Evolutionary conservation across 2,113 vertebrate species (phyloP).

Genomic region (Hiodon tergisus): DNA sequence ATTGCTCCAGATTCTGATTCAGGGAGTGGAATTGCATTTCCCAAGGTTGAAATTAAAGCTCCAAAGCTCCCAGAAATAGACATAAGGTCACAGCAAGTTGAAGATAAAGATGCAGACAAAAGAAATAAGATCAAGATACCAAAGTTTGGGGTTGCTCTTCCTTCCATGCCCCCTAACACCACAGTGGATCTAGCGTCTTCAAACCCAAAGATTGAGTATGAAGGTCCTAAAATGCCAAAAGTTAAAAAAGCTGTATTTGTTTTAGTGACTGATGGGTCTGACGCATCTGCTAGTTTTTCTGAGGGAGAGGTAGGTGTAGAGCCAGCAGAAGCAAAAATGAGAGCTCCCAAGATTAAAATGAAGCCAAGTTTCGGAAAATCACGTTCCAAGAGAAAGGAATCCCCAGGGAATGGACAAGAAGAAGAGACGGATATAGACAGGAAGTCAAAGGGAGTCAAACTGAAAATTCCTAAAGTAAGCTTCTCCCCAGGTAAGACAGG

Average conservation of each 20-base stretch:
- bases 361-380: conserved; percentile 54
- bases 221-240: conserved; percentile 55
- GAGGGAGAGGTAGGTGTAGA: conserved; percentile 31
- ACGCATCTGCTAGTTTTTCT: conserved; percentile 14
- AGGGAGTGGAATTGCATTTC: conserved; percentile 22
- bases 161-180: conserved; percentile 50
- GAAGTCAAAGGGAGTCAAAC: conserved; percentile 36
- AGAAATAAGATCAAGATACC: conserved; percentile 65
- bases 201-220: conserved; percentile 47
- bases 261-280: conserved; percentile 45
- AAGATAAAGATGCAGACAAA: conserved; percentile 34
- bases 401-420: conserved; percentile 31
- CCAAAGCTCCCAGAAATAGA: conserved; percentile 58
- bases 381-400: conserved; percentile 46
- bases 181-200: conserved; percentile 30
- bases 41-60: conserved; percentile 37
- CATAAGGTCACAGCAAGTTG: conserved; percentile 44
- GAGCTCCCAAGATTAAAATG: conserved; percentile 57
- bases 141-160: conserved; percentile 63
- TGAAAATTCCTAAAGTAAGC: conserved; percentile 62
- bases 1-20: conserved; percentile 3
- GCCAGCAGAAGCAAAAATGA: conserved; percentile 38
- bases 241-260: conserved; percentile 64
- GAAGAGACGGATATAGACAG: conserved; percentile 31
- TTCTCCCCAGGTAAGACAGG: conserved; percentile 52